phyloP scores from a whole-genome alignment of 2,797 vertebrate species.

The Amblyraja radiata region DNA sequence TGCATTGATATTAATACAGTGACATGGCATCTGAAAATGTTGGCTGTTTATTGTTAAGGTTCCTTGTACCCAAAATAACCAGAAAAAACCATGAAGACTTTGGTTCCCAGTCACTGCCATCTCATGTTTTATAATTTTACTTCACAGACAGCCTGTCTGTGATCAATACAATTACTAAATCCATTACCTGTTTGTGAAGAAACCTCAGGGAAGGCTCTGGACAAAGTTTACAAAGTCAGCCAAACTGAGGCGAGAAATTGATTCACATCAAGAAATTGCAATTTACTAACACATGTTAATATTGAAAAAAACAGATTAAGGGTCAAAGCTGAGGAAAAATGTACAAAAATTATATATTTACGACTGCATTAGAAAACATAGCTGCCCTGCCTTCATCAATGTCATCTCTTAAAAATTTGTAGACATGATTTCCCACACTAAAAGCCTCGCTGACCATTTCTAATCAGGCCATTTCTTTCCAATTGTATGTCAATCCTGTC shows the following conservation, averaged over 20 bases:
- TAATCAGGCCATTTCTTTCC: background rate
- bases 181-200: background rate
- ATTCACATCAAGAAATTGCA: background rate
- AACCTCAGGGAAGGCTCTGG: background rate
- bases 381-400: too few species aligned
- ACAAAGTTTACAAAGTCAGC: background rate
- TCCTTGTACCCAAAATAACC: background rate
- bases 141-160: background rate
- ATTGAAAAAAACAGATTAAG: background rate
- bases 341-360: too few species aligned
- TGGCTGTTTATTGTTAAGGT: background rate
- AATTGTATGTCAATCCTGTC: background rate
- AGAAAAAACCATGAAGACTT: background rate
- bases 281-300: background rate
- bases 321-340: background rate
- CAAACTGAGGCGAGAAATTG: background rate
- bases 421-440: too few species aligned
- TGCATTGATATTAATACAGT: background rate
- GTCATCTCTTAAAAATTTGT: too few species aligned
- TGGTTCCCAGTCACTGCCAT: too few species aligned
- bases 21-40: background rate
- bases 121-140: background rate
- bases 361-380: too few species aligned
- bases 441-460: too few species aligned
- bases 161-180: background rate